A percentile compares a stretch with the other conserved stretches of the same genome.
Conservation (phyloP, 2,113 vertebrate genomes). For the Bambusicola thoracicus region DNA sequence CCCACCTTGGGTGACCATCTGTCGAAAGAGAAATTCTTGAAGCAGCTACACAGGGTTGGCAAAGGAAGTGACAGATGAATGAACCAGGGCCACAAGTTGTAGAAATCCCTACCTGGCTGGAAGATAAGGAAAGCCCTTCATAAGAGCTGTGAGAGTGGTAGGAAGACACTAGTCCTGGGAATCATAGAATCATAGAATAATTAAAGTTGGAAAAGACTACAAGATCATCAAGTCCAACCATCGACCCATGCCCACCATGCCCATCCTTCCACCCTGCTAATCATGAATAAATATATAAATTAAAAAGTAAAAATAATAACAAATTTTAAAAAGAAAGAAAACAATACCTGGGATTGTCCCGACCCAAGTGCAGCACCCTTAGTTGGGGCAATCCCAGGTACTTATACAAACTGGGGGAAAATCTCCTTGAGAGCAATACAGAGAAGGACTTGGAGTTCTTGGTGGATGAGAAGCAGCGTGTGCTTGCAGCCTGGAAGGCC, state of each 20-base stretch:
- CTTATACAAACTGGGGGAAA: no score
- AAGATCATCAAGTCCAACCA: no score
- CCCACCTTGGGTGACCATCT: background rate
- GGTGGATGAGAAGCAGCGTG: no score
- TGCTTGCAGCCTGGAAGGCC: no score
- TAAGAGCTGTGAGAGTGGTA: background rate
- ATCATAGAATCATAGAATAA: background rate
- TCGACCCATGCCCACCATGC: no score
- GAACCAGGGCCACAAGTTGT: background rate
- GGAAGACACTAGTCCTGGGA: background rate
- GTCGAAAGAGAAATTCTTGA: background rate
- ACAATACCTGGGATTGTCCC: no score
- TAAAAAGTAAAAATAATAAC: background rate
- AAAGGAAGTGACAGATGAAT: background rate
- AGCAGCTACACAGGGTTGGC: background rate
- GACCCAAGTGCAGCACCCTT: no score
- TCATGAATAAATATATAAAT: background rate
- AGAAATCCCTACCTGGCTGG: background rate
- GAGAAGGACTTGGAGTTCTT: no score
- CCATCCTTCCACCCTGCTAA: background rate
- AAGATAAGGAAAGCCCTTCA: background rate
- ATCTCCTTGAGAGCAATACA: no score
- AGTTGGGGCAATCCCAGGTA: no score
- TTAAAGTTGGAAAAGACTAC: no score
- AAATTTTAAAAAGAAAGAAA: background rate